phyloP scores from a whole-genome alignment of 2,888 invertebrate genomes.

The Apamea monoglypha region DNA sequence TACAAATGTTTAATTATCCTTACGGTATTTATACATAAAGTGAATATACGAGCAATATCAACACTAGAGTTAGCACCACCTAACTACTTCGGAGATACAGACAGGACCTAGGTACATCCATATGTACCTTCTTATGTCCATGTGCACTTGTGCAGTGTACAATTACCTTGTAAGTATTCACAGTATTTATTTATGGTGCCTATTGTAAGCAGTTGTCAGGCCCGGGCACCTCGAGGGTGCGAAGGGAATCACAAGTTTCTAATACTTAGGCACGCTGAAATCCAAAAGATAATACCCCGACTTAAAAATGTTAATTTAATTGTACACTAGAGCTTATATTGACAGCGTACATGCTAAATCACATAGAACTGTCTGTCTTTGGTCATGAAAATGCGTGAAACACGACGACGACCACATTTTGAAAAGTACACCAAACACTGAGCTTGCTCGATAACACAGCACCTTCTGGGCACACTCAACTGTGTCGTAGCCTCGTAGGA shows the following conservation, averaged over 20 bases:
- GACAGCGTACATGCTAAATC: conserved; percentile 1
- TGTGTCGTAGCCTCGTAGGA: background rate
- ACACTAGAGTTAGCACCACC: conserved; percentile 8
- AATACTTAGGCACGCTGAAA: background rate
- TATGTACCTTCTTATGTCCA: background rate
- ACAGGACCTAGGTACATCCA: background rate
- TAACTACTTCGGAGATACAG: too few species aligned
- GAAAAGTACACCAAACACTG: conserved; percentile 4
- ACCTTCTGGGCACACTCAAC: background rate
- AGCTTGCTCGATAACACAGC: background rate
- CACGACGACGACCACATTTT: background rate
- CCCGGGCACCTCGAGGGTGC: background rate
- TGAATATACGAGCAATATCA: conserved; percentile 36
- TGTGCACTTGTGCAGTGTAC: background rate
- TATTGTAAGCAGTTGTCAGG: background rate
- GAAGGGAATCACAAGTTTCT: background rate
- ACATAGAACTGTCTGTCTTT: conserved; percentile 41
- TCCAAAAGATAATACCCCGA: background rate
- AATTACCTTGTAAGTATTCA: background rate
- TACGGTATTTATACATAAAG: conserved; percentile 7
- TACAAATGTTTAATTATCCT: conserved; percentile 38
- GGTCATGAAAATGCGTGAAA: conserved; percentile 31
- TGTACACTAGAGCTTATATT: conserved; percentile 14
- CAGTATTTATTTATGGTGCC: background rate
- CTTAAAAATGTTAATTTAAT: conserved; percentile 11